Evolutionary conservation across 2,113 vertebrate species (phyloP), one percentile per base, ranked within the genome.

Genomic region (Vulpes vulpes): DNA sequence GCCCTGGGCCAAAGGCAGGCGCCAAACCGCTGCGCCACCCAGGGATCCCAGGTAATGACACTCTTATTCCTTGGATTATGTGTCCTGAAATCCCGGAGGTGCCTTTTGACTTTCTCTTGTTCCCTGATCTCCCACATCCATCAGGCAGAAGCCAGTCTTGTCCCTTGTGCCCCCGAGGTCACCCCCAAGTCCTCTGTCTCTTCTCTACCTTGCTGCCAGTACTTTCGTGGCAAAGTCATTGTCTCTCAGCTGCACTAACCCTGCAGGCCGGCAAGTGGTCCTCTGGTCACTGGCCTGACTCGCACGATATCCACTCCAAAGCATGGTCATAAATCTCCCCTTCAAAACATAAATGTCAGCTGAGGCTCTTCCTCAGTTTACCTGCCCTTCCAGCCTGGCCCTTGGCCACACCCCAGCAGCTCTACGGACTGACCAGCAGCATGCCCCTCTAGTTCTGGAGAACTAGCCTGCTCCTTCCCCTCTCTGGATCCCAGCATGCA

Each of bases 271-370:
- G 1, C 53, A 49, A 82, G 38, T 17, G 8, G 4, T 22, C 19
- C 22, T 32, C 83, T 62, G 19, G 11, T 59, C 35, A 94, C 5
- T 73, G 76, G 60, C 30, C 32, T 43, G 51, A 14, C 10, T 65
- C 60, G 64, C 74, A 79, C 32, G 82, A 67, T 25, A 25, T n/a
- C 43, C 22, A 81, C 59, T 91, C 51, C 43, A 91, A 92, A 89
- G 60, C 2, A 35, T 4, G 23, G 38, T 11, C 19, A 89, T 73
- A 91, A 64, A n/a, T 35, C 32, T 95, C 91, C 59, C 38, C 25
- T 65, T 65, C 38, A 19, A 96, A 95, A 81, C 35, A 60, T 16
- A 87, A 49, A 88, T 84, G 30, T 88, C 64, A 67, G n/a, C 32
- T 15, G 38, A 83, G 43, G 0, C 2, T 62, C 57, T 85, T 74